Conservation (phyloP, 2,888 invertebrate genomes). For the Stenodema calcarata region DNA sequence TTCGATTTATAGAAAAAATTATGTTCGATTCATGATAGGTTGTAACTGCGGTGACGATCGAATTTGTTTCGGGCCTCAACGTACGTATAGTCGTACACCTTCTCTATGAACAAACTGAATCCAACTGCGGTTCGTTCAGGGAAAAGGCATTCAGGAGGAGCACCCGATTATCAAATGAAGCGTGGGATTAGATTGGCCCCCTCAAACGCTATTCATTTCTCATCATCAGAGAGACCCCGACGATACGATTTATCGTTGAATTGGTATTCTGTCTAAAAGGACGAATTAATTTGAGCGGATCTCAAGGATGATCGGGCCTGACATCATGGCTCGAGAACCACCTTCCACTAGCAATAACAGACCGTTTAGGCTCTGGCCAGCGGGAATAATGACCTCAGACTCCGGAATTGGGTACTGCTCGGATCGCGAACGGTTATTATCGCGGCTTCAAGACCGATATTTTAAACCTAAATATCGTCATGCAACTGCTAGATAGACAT, state of each 20-base stretch:
- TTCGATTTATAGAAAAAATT: too few relatives aligned
- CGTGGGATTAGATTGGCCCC: conserved; percentile 37
- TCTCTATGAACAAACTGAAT: neutral
- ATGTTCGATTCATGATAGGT: neutral
- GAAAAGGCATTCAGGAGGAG: neutral
- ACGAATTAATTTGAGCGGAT: conserved; percentile 42
- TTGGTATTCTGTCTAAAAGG: conserved; percentile 20
- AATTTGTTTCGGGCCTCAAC: too few relatives aligned
- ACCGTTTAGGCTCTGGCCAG: neutral
- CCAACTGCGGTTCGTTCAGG: neutral
- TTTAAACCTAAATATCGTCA: neutral
- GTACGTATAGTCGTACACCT: too few relatives aligned
- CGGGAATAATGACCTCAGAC: conserved; percentile 21
- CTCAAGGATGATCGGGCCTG: conserved; percentile 30
- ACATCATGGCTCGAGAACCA: neutral
- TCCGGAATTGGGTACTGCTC: neutral
- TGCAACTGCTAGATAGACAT: neutral
- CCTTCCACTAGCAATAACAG: conserved; percentile 6
- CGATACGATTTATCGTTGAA: conserved; percentile 31
- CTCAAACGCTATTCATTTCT: conserved; percentile 45
- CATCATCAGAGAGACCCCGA: conserved; percentile 37
- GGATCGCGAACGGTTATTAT: neutral
- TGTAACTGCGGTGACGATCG: too few relatives aligned
- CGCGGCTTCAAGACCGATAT: neutral
- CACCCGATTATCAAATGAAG: conserved; percentile 33